Conservation (phyloP, 2,888 invertebrate species). For the Acrobasis repandana region DNA sequence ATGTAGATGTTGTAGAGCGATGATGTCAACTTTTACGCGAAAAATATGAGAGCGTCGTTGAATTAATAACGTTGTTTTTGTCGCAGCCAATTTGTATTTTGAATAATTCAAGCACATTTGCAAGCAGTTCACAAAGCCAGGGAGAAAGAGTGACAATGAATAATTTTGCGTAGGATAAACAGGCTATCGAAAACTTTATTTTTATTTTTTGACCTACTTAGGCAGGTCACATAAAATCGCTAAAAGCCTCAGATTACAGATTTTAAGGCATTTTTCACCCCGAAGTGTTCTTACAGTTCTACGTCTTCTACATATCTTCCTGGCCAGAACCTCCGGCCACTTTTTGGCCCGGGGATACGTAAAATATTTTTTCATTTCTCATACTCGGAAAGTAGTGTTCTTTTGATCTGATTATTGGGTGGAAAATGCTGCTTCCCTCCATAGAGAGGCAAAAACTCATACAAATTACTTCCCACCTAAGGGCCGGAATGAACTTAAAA, state of each 20-base stretch:
- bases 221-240: neutral
- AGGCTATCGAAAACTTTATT: neutral
- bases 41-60: neutral
- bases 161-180: neutral
- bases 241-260: neutral
- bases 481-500: too few species aligned
- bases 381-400: too few species aligned
- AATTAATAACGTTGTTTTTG: conserved; percentile 10
- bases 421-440: too few species aligned
- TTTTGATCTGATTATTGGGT: too few species aligned
- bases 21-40: neutral
- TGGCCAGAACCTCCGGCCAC: too few species aligned
- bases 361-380: too few species aligned
- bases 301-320: too few species aligned
- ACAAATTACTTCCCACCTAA: too few species aligned
- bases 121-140: neutral
- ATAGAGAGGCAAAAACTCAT: too few species aligned
- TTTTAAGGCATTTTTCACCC: too few species aligned
- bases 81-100: conserved; percentile 14
- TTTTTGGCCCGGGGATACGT: too few species aligned
- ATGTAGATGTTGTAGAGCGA: neutral
- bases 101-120: conserved; percentile 18
- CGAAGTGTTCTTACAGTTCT: too few species aligned
- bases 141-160: neutral
- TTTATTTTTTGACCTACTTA: neutral